Conservation (phyloP, 2,888 invertebrate species). For the Dione juno region DNA sequence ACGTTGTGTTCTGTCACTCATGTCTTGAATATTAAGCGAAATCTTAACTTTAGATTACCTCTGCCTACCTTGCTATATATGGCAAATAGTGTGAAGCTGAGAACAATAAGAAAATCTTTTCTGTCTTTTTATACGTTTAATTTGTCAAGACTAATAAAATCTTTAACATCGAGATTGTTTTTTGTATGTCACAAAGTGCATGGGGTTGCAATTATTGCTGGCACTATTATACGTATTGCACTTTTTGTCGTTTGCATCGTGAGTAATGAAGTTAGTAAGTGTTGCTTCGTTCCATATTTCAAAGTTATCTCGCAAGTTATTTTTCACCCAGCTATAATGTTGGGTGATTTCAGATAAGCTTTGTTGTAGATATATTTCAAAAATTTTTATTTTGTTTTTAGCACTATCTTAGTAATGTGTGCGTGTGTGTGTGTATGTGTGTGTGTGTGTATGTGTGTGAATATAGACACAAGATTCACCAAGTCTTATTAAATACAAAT, state of each 20-base stretch:
- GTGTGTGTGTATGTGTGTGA: no score
- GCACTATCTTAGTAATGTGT: not conserved
- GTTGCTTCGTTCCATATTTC: slow-evolving; percentile 29
- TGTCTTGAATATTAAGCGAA: no score
- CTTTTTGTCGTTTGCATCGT: slow-evolving; percentile 18
- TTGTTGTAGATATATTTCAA: slow-evolving; percentile 1
- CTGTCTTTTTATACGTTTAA: no score
- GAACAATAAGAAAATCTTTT: not conserved
- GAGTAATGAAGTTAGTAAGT: slow-evolving; percentile 33
- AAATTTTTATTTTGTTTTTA: not conserved
- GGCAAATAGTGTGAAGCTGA: no score
- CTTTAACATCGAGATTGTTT: not conserved
- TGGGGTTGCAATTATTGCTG: slow-evolving; percentile 1
- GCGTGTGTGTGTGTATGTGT: no score
- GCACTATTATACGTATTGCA: slow-evolving; percentile 7
- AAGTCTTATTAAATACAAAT: no score
- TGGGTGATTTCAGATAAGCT: slow-evolving; percentile 3
- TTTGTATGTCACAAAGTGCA: not conserved
- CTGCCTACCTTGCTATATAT: no score
- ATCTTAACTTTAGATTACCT: no score
- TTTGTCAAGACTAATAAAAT: not conserved
- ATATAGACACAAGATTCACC: no score
- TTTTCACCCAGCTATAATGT: slow-evolving; percentile 18
- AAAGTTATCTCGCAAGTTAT: slow-evolving; percentile 25
- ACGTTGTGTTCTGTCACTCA: no score